Evolutionary conservation across 2,797 vertebrate genomes (phyloP), one percentile per base, ranked within the genome.

Genomic region (Mico argentatus): DNA sequence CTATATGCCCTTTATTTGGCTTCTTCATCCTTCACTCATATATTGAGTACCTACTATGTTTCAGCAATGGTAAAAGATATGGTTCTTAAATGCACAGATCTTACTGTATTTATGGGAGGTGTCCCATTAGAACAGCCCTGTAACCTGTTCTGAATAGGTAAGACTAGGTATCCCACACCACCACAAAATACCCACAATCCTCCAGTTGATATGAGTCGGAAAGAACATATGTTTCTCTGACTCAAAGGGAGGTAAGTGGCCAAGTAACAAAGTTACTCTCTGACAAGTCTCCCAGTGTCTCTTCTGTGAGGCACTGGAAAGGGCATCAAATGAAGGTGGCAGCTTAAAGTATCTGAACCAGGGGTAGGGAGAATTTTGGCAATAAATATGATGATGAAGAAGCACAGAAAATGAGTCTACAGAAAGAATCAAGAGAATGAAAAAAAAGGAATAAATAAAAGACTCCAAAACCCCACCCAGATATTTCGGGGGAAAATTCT

Each of bases 381-480:
- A 94, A 44, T 76, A 64, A 30, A 67, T 44, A 14, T 75, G 39
- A 12, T 48, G 57, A 93, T 44, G 20, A 76, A 9, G 1, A 72
- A 95, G 14, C 70, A 88, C 2, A 46, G 44, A 80, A 88, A 33
- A 79, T 22, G 50, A n/a, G 14, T 79, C 36, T 80, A 39, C 19
- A 94, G 33, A 84, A 87, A 55, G 36, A 96, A 77, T 14, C 19
- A 91, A 80, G 41, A 72, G 61, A 77, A 88, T 22, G n/a, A 36
- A 55, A 90, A 90, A 72, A 91, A 39, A 80, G 19, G 7, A 64
- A 95, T 48, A 92, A 59, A 36, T 55, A 15, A 97, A 64, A 86
- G 52, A 20, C 27, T 44, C n/a, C 13, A 55, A 88, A 22, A 2
- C 30, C 27, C 3, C n/a, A 61, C 64, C 64, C 67, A 72, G 27